Conservation (phyloP, 2,797 vertebrate genomes). For the Tragelaphus oryx region DNA sequence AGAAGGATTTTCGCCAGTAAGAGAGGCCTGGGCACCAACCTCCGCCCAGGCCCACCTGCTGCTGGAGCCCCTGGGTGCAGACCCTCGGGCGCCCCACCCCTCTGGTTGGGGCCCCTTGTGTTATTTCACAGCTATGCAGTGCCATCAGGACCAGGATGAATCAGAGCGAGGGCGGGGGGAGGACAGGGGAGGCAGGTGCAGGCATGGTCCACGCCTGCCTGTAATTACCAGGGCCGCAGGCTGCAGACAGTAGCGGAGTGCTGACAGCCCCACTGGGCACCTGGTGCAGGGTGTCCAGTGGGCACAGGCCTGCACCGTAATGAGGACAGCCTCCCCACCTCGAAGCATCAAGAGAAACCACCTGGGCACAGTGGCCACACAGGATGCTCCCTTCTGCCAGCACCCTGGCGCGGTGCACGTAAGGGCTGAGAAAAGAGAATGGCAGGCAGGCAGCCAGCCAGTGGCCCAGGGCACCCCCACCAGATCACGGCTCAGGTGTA, state of each 20-base stretch:
- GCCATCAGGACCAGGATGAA: slow-evolving; percentile 54
- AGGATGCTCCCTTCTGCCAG: background rate
- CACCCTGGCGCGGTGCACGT: background rate
- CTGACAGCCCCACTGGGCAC: slow-evolving; percentile 64
- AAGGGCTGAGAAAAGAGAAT: background rate
- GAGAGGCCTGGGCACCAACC: background rate
- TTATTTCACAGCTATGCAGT: background rate
- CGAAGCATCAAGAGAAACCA: background rate
- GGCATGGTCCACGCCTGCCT: slow-evolving; percentile 66
- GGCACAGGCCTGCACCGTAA: slow-evolving; percentile 3
- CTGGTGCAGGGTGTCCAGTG: slow-evolving; percentile 58
- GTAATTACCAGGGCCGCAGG: slow-evolving; percentile 70
- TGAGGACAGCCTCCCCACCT: slow-evolving; percentile 37
- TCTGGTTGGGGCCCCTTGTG: background rate
- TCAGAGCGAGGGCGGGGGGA: slow-evolving; percentile 64
- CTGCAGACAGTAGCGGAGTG: slow-evolving; percentile 65
- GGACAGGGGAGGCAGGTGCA: slow-evolving; percentile 71
- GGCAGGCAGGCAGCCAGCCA: background rate
- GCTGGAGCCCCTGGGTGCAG: background rate
- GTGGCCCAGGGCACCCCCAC: background rate
- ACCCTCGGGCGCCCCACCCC: background rate
- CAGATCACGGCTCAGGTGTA: too few relatives aligned
- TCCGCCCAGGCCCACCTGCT: background rate
- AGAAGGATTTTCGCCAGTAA: background rate
- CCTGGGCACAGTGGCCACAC: accelerated